phyloP scores from a whole-genome alignment of 2,113 vertebrate genomes.

The Ifrita kowaldi region DNA sequence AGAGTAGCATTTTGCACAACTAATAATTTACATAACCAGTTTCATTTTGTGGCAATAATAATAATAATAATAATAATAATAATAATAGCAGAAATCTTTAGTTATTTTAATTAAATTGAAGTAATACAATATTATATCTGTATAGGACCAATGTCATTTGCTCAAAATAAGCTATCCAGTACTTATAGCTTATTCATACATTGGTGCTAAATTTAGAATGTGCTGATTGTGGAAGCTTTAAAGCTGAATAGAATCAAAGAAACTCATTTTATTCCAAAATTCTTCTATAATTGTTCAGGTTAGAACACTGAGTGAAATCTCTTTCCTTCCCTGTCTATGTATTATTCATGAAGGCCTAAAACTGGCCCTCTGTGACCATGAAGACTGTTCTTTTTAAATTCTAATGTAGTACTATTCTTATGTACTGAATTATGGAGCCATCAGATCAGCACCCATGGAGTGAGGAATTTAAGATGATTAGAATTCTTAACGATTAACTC shows the following conservation, averaged over 20 bases:
- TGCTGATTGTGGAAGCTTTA: neutral
- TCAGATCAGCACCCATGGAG: constrained; percentile 10
- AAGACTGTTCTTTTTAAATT: constrained; percentile 2
- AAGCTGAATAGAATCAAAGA: neutral
- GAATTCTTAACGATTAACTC: constrained; percentile 44
- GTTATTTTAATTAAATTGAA: neutral
- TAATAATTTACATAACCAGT: neutral
- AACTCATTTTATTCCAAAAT: neutral
- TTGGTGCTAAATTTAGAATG: neutral
- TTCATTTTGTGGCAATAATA: neutral
- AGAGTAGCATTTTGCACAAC: neutral
- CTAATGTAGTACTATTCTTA: constrained; percentile 19
- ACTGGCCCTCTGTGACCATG: neutral
- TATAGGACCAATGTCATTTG: neutral
- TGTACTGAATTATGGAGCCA: constrained; percentile 29
- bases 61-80: neutral
- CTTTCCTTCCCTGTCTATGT: neutral
- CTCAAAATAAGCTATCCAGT: neutral
- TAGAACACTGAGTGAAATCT: neutral
- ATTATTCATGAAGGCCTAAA: constrained; percentile 21
- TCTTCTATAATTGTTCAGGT: neutral
- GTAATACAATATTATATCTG: neutral
- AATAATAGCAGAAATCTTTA: neutral
- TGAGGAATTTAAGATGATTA: constrained; percentile 42
- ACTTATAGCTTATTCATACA: neutral